Conservation (phyloP, 2,888 invertebrate genomes). For the Barypeithes pellucidus region DNA sequence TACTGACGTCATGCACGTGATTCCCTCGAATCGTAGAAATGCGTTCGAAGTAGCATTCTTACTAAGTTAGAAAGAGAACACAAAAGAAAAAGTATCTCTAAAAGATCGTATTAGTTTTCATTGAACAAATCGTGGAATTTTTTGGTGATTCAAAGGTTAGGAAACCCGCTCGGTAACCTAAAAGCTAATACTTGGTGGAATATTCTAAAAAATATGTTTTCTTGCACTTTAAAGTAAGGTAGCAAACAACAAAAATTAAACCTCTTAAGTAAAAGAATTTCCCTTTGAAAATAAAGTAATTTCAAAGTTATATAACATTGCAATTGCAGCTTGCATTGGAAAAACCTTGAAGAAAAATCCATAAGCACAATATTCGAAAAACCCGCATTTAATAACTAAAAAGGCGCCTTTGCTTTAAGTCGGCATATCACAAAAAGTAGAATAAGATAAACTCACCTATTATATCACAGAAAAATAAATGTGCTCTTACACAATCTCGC, state of each 20-base stretch:
- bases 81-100: background rate
- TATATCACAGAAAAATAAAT: constrained; percentile 47
- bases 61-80: constrained; percentile 6
- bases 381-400: background rate
- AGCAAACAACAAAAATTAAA: background rate
- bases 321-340: background rate
- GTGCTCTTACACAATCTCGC: constrained; percentile 4
- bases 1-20: constrained; percentile 45
- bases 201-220: background rate
- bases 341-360: constrained; percentile 4
- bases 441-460: constrained; percentile 35
- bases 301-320: constrained; percentile 16
- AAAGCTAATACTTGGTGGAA: background rate
- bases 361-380: background rate
- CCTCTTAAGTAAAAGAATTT: background rate
- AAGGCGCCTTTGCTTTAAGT: background rate
- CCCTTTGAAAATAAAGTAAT: background rate
- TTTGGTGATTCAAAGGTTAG: constrained; percentile 25
- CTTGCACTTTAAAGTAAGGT: background rate
- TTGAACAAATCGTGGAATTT: constrained; percentile 9
- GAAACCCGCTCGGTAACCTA: constrained; percentile 11
- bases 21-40: background rate
- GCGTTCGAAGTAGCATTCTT: background rate
- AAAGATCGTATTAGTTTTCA: background rate
- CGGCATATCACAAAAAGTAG: background rate